phyloP scores from a whole-genome alignment of 2,888 invertebrate genomes.

The Patella pellucida region DNA sequence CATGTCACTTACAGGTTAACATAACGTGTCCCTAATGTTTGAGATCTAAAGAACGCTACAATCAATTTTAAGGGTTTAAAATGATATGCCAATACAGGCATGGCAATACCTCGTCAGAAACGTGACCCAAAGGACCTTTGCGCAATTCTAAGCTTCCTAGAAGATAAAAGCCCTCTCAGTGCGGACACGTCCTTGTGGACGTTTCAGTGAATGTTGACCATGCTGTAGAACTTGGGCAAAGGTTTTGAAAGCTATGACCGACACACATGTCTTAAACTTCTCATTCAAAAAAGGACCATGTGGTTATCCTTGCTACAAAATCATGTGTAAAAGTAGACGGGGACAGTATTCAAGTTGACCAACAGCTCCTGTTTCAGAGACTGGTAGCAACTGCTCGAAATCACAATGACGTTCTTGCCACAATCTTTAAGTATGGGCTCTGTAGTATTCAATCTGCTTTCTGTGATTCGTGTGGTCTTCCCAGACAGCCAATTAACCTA shows the following conservation, averaged over 20 bases:
- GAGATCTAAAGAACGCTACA: too few relatives aligned
- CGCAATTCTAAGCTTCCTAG: conserved; percentile 29
- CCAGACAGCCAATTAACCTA: conserved; percentile 38
- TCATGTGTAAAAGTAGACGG: conserved; percentile 19
- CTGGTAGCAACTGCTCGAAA: conserved; percentile 22
- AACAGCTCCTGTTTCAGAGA: conserved; percentile 40
- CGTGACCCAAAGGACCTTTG: too few relatives aligned
- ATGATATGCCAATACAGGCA: too few relatives aligned
- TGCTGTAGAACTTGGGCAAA: conserved; percentile 34
- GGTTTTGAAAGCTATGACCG: conserved; percentile 37
- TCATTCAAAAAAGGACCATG: conserved; percentile 33
- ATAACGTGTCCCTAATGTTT: too few relatives aligned
- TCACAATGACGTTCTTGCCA: conserved; percentile 16
- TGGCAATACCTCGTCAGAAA: too few relatives aligned
- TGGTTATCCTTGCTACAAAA: conserved; percentile 27
- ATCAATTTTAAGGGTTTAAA: too few relatives aligned
- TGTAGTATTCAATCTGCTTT: conserved; percentile 39
- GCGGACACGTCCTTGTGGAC: conserved; percentile 37
- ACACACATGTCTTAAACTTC: conserved; percentile 22
- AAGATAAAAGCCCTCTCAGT: conserved; percentile 39
- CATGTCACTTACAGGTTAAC: too few relatives aligned
- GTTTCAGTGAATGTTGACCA: conserved; percentile 37
- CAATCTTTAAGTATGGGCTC: conserved; percentile 40
- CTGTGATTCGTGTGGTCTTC: conserved; percentile 37
- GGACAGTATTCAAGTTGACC: conserved; percentile 28